Base-by-base conservation (phyloP, 2,888 invertebrate species). In the Caprella mutica region DNA sequence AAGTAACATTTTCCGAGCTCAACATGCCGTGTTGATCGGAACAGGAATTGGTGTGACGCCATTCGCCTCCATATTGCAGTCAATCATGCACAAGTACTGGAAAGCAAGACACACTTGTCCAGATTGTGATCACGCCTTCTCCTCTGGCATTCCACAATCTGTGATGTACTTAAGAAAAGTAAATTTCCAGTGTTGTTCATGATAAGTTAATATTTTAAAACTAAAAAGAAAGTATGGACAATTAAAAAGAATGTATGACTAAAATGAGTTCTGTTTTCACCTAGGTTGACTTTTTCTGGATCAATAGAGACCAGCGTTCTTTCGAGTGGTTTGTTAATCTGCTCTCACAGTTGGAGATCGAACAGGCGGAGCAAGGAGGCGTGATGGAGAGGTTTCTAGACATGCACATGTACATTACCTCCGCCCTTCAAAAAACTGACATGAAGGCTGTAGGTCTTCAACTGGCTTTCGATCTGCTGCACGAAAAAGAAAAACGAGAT, bases 341-440 rank as follows among this genome's bases (percentile, higher is more conserved):
- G 42, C 77, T 96, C 17, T 88, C 91, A 0, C 88, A 91, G 71
- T 76, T 96, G 68, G 94, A 96, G 76, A 88, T 91, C 65, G 91
- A 93, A 71, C 91, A 92, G 71, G 90, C 90, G 0, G 90, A 91
- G 74, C 74, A 85, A 53, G 87, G 86, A 0, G 82, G 82, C 1
- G 83, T 84, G 9, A 82, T 85, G 80, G 88, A 87, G 69, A 76
- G 89, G 68, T 92, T 87, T 72, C 78, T 93, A 42, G 90, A 94
- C 71, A 92, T 94, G 87, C 93, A 94, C 74, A 91, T 94, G 90
- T 93, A 91, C 73, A 91, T 94, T 69, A 94, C 94, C 1, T 88
- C 90, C 68, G 93, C 93, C 0, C 74, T 91, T 59, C 90, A 91
- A 72, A 82, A 86, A 70, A 85, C 83, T 4, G 92, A 93, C 70